These are phyloP conservation scores for Epinephelus lanceolatus DNA, from an alignment of 2,113 vertebrate species.

Conservation along the genomic window DNA sequence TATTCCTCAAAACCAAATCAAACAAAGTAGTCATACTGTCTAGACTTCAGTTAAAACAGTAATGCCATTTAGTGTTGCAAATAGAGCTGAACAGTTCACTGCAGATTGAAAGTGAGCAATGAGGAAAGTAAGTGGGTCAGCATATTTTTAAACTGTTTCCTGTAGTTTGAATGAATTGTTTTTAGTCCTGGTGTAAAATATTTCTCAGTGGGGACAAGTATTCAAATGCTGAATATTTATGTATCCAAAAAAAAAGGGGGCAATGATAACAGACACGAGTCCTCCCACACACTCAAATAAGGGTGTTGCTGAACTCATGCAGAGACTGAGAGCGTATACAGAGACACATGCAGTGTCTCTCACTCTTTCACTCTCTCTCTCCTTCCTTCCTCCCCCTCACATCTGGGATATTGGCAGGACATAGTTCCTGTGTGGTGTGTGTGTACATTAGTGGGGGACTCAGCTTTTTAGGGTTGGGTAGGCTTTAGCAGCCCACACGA, in stretches of 20 bases:
- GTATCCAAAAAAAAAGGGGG: conserved; percentile 15
- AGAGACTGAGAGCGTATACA: conserved; percentile 27
- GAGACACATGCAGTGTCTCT: conserved; percentile 28
- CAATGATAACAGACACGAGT: conserved; percentile 53
- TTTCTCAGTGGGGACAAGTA: conserved; percentile 24
- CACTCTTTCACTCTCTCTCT: conserved; percentile 1
- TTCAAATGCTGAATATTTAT: conserved; percentile 54
- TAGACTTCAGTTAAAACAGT: conserved; percentile 55
- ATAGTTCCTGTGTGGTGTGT: conserved; percentile 70
- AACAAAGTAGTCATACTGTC: conserved; percentile 41
- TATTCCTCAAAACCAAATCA: conserved; percentile 36
- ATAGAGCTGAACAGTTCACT: conserved; percentile 29
- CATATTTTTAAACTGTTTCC: conserved; percentile 44
- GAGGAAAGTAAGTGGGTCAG: conserved; percentile 33
- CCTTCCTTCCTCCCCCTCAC: conserved; percentile 79
- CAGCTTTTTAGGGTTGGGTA: conserved; percentile 66
- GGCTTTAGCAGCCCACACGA: conserved; percentile 33
- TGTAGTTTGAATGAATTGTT: conserved; percentile 31
- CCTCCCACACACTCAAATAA: conserved; percentile 58
- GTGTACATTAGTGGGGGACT: conserved; percentile 58
- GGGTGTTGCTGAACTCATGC: conserved; percentile 63
- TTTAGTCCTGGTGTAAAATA: conserved; percentile 43
- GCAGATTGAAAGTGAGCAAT: conserved; percentile 14
- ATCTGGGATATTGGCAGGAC: conserved; percentile 80
- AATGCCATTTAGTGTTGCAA: conserved; percentile 19